A percentile compares a stretch with the other conserved stretches of the same genome.
Evolutionary conservation across 2,113 vertebrate species (phyloP).

Genomic region (Centropus bengalensis): DNA sequence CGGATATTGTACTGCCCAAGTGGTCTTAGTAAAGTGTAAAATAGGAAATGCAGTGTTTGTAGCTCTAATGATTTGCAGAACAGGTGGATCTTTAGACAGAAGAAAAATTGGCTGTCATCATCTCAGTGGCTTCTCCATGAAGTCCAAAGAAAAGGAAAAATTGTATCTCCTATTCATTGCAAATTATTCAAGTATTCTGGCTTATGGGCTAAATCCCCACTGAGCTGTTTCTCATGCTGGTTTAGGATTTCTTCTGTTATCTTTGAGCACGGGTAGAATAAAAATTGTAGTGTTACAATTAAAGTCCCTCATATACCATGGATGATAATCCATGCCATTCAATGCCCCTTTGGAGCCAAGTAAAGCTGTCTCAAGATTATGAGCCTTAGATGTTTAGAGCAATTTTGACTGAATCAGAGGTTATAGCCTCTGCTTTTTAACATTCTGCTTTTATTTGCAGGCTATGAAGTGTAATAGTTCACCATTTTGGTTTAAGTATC

Average conservation of each 20-base stretch:
- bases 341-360: slow-evolving; percentile 33
- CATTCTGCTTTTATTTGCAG: slow-evolving; percentile 83
- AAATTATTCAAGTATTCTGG: not conserved
- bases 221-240: not conserved
- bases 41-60: slow-evolving; percentile 30
- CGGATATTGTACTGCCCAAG: not conserved
- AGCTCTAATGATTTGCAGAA: slow-evolving; percentile 38
- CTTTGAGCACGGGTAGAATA: not conserved
- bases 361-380: slow-evolving; percentile 74
- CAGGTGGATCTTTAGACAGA: not conserved
- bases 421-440: slow-evolving; percentile 80
- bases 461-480: slow-evolving; percentile 85
- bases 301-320: slow-evolving; percentile 1
- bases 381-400: slow-evolving; percentile 66
- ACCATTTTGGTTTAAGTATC: slow-evolving; percentile 86
- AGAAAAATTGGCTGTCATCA: not conserved
- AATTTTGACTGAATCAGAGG: slow-evolving; percentile 76
- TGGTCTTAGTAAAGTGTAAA: not conserved
- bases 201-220: not conserved
- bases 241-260: not conserved
- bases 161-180: not conserved
- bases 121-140: not conserved
- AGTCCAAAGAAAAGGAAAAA: not conserved
- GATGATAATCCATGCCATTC: slow-evolving; percentile 40
- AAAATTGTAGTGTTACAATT: slow-evolving; percentile 6